A percentile compares a stretch with the other conserved stretches of the same genome.
Evolutionary conservation across 2,113 vertebrate genomes (phyloP).

Genomic region (Campylomormyrus numenius): DNA sequence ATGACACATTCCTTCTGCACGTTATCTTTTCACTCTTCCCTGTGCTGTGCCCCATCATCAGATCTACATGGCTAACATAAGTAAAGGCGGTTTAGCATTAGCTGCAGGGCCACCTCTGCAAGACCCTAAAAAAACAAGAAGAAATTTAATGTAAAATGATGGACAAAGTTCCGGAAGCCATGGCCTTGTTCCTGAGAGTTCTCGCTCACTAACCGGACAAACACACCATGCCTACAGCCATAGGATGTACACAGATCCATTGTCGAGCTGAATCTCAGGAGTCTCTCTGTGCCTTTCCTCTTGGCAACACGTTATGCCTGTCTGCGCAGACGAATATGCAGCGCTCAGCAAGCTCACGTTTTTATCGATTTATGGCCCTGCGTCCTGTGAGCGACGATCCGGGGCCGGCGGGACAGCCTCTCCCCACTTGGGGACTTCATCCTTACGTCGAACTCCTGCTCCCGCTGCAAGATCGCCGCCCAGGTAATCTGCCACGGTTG

Average conservation of each 20-base stretch:
- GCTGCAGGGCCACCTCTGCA: background rate
- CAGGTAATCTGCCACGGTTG: background rate
- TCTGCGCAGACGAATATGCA: background rate
- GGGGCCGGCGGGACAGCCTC: background rate
- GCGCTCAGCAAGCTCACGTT: background rate
- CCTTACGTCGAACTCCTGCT: background rate
- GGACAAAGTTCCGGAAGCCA: background rate
- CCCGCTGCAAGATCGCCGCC: background rate
- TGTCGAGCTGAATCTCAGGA: background rate
- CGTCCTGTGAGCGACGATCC: background rate
- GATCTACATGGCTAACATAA: background rate
- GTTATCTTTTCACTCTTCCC: background rate
- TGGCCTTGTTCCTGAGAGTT: background rate
- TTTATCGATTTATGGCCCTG: background rate
- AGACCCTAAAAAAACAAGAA: background rate
- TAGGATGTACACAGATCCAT: background rate
- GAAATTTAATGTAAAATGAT: background rate
- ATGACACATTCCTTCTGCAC: background rate
- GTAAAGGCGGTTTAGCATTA: background rate
- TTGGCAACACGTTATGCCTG: background rate
- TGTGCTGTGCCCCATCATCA: background rate
- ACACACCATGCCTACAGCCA: background rate
- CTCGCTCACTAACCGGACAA: background rate
- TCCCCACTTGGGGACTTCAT: background rate
- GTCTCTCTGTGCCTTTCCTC: background rate